A percentile compares a stretch with the other conserved stretches of the same genome.
phyloP scores from a whole-genome alignment of 2,888 invertebrate species.

The Blera fallax region DNA sequence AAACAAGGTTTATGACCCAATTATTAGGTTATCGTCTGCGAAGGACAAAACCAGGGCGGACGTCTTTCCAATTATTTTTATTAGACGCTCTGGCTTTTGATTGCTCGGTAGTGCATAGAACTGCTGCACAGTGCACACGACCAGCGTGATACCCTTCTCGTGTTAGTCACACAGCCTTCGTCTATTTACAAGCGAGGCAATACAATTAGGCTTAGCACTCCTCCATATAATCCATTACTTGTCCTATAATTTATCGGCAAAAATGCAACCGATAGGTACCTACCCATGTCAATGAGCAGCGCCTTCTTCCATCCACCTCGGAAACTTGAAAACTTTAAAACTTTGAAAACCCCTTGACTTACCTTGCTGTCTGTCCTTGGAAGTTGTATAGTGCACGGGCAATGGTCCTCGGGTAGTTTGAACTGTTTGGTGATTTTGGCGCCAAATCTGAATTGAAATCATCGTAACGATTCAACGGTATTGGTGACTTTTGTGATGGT shows the following conservation, averaged over 20 bases:
- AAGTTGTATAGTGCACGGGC: slow-evolving; percentile 96
- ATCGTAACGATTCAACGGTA: slow-evolving; percentile 95
- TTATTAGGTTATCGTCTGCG: background rate
- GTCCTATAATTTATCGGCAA: background rate
- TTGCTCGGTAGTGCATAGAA: background rate
- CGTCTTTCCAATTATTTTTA: background rate
- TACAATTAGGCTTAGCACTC: background rate
- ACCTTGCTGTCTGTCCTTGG: slow-evolving; percentile 88
- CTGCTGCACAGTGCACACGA: background rate
- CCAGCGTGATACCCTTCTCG: background rate
- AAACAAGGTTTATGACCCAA: slow-evolving; percentile 27
- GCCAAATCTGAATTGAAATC: slow-evolving; percentile 89
- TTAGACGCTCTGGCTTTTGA: background rate
- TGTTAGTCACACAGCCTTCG: background rate
- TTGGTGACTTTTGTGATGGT: slow-evolving; percentile 95
- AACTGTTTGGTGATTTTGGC: slow-evolving; percentile 79
- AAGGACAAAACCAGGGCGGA: slow-evolving; percentile 9
- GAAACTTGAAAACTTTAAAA: background rate
- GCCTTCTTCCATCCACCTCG: background rate
- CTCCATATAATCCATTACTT: background rate
- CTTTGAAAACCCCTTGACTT: slow-evolving; percentile 58
- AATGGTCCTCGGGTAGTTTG: slow-evolving; percentile 85
- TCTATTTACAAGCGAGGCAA: background rate
- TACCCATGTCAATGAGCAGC: background rate
- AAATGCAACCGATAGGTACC: slow-evolving; percentile 6